phyloP scores from a whole-genome alignment of 1,140 invertebrate genomes.

The Brachionus sp. region DNA sequence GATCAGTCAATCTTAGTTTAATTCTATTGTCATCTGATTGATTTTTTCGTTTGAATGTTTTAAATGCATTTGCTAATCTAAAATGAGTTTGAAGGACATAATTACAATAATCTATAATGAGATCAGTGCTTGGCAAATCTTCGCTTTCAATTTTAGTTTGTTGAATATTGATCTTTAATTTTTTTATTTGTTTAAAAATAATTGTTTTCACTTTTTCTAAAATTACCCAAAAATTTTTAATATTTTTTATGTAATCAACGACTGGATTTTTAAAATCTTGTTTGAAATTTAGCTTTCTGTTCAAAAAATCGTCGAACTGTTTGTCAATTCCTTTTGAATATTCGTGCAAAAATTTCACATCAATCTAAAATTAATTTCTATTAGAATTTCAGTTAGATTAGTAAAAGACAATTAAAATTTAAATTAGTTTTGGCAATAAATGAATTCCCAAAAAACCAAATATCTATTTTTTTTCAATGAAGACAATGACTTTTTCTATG shows the following conservation, averaged over 20 bases:
- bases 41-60: slow-evolving; percentile 23
- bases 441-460: too few species aligned
- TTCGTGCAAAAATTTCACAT: neutral
- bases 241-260: slow-evolving; percentile 30
- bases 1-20: neutral
- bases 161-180: neutral
- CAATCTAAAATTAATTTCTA: neutral
- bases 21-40: neutral
- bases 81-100: slow-evolving; percentile 29
- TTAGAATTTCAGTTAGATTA: neutral
- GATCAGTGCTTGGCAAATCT: slow-evolving; percentile 4
- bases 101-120: slow-evolving; percentile 24
- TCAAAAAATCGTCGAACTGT: slow-evolving; percentile 25
- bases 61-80: neutral
- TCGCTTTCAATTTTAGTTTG: neutral
- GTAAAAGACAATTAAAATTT: too few species aligned
- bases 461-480: too few species aligned
- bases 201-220: neutral
- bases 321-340: slow-evolving; percentile 31
- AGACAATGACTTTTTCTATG: too few species aligned
- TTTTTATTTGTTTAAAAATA: neutral
- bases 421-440: too few species aligned
- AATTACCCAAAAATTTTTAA: slow-evolving; percentile 12
- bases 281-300: slow-evolving; percentile 10
- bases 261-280: slow-evolving; percentile 19